Conservation (phyloP, 2,797 vertebrate species). For the Petrocephalus sullivani region DNA sequence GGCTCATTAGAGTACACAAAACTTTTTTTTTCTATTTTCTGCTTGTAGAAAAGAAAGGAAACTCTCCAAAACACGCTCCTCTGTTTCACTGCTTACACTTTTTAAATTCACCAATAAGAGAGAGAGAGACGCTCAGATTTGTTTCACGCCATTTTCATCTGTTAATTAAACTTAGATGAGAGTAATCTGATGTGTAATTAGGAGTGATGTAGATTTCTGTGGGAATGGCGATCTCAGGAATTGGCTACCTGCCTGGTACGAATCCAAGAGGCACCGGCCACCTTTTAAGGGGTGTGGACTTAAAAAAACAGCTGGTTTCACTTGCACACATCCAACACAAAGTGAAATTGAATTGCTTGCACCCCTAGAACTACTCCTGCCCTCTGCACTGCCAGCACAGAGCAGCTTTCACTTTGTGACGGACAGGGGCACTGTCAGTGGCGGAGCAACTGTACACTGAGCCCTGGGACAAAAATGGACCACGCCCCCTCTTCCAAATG, state of each 20-base stretch:
- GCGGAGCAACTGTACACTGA: no score
- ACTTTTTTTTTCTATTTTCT: background rate
- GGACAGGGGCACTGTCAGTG: no score
- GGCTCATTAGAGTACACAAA: background rate
- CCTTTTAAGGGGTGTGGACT: background rate
- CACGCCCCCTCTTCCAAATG: no score
- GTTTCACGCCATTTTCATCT: background rate
- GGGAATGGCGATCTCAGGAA: background rate
- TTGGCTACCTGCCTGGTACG: background rate
- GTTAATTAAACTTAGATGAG: constrained; percentile 7
- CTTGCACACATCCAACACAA: no score
- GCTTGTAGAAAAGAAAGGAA: background rate
- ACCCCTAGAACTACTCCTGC: background rate
- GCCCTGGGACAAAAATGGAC: no score
- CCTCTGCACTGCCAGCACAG: background rate
- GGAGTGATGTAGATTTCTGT: background rate
- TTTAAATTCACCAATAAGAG: background rate
- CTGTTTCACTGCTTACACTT: background rate
- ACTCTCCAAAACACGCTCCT: background rate
- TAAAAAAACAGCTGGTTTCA: no score
- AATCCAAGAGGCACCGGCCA: background rate
- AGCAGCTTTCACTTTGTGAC: background rate
- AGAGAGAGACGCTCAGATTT: background rate
- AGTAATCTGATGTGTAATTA: constrained; percentile 3
- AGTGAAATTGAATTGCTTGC: background rate